These are phyloP conservation scores for Drosophila lini DNA, from an alignment of 1,140 invertebrate genomes.

Conservation along the genomic window DNA sequence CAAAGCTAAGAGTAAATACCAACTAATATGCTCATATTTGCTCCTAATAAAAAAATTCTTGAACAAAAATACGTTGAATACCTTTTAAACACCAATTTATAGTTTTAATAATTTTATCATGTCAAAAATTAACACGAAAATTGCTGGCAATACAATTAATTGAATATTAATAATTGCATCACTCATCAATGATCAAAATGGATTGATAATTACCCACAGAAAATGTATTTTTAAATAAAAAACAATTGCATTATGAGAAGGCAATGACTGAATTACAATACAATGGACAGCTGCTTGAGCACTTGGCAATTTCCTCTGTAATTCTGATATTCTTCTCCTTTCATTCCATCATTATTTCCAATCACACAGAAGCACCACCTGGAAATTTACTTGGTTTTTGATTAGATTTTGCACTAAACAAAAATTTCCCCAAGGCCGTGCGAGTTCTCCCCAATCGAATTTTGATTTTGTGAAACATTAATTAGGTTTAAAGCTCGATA, in stretches of 20 bases:
- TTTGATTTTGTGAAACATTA: conserved; percentile 38
- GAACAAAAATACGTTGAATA: not conserved
- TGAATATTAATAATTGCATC: conserved; percentile 17
- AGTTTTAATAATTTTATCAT: not conserved
- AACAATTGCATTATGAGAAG: conserved; percentile 1
- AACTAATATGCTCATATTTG: not conserved
- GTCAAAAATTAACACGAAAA: conserved; percentile 4
- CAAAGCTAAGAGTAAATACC: not conserved
- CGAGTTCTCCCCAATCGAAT: conserved; percentile 7
- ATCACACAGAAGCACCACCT: conserved; percentile 12
- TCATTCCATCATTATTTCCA: not conserved
- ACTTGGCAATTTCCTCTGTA: not conserved
- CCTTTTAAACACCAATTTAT: too few species aligned
- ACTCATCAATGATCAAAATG: conserved; percentile 1
- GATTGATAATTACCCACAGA: conserved; percentile 4
- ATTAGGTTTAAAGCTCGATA: conserved; percentile 41
- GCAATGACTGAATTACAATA: conserved; percentile 1
- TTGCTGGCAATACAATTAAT: conserved; percentile 2
- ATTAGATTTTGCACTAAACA: conserved; percentile 22
- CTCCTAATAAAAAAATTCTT: not conserved
- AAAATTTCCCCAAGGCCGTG: conserved; percentile 27
- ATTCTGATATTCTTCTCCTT: not conserved
- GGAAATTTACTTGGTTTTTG: conserved; percentile 16
- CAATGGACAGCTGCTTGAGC: not conserved
- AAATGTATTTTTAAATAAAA: conserved; percentile 1